Base-by-base conservation (phyloP, 2,797 vertebrate genomes). In the Tapirus indicus region DNA sequence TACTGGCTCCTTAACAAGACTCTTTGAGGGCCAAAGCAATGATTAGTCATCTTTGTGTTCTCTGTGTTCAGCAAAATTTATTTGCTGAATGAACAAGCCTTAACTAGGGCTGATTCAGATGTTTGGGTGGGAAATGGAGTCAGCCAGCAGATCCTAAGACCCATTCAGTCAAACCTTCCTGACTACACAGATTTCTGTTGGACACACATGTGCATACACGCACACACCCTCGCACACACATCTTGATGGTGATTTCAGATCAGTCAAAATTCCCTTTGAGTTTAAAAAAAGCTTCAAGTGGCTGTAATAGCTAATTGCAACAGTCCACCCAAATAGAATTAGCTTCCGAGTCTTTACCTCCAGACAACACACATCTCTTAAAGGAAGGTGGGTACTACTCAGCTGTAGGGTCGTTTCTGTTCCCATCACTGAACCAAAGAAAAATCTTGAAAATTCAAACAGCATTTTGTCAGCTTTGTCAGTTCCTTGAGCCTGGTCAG, bases 221-320 rank as follows among this genome's bases (percentile, higher is more conserved):
- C 69, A 21, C 52, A 35, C 20, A 68, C 69, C 47, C n/a, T 78
- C 35, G 64, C 62, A 85, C 86, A 79, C 44, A 49, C 10, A 49
- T 7, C 58, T 41, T 88, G 29, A 82, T 93, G 75, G 62, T 78
- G 10, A 71, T 78, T 92, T 86, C 84, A 75, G 32, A 69, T 92
- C 71, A 83, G 29, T 88, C 89, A 89, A 91, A 68, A 94, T 95
- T 93, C 27, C 38, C 58, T 93, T 69, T 92, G 54, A 25, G 32
- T 64, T 80, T 85, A n/a, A 88, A 90, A 52, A 80, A 78, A 82
- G 8, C 23, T 95, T 86, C 16, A 52, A 78, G 69, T 66, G 21
- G 14, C 35, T 25, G 9, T 60, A 25, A 27, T n/a, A 77, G 38
- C 29, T 92, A 66, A 41, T 49, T 84, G 80, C 17, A 52, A 71